These are phyloP conservation scores for Ischnura elegans DNA, from an alignment of 2,888 invertebrate species.

Conservation along the genomic window DNA sequence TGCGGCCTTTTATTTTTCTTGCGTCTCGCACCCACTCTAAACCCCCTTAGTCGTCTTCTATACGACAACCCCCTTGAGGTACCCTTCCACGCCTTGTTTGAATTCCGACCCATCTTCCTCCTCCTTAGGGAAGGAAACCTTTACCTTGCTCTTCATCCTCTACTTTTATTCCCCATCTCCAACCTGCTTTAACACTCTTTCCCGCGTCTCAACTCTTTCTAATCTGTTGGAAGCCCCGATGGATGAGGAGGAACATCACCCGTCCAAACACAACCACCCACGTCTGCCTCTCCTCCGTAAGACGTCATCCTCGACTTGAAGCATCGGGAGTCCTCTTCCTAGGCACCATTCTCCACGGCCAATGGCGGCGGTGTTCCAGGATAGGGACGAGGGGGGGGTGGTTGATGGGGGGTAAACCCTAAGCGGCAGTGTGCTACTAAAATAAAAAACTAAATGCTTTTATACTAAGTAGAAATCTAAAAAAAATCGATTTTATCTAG, in stretches of 20 bases:
- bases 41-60: not conserved
- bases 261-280: not conserved
- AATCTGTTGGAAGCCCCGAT: slow-evolving; percentile 17
- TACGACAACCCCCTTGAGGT: not conserved
- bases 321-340: not conserved
- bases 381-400: too few relatives aligned
- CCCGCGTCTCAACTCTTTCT: slow-evolving; percentile 4
- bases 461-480: too few relatives aligned
- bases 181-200: not conserved
- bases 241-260: not conserved
- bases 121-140: not conserved
- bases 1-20: not conserved
- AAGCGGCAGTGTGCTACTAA: too few relatives aligned
- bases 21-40: not conserved
- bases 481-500: too few relatives aligned
- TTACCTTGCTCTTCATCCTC: not conserved
- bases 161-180: not conserved
- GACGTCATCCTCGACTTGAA: too few relatives aligned
- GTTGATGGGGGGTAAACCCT: too few relatives aligned
- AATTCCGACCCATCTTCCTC: not conserved
- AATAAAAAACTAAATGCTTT: too few relatives aligned
- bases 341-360: not conserved
- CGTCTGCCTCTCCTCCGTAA: not conserved
- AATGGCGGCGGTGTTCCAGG: not conserved
- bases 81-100: not conserved